Percentiles rank a stretch among this genome's conserved stretches.
Evolutionary conservation across 2,888 invertebrate genomes (phyloP).

Genomic region (Halocaridina rubra): DNA sequence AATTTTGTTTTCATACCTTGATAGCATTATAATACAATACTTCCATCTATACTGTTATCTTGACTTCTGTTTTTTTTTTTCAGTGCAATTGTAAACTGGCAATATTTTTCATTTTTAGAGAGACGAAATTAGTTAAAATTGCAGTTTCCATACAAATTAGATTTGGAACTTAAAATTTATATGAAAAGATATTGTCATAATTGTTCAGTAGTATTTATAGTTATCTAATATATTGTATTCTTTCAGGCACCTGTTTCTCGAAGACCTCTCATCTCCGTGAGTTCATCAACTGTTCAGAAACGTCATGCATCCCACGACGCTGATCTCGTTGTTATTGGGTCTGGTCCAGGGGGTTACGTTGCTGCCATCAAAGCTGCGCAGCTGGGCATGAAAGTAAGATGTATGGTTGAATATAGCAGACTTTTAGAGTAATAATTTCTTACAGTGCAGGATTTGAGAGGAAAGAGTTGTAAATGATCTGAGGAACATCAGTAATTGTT

Average conservation of each 20-base stretch:
- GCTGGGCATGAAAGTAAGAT: slow-evolving; percentile 84
- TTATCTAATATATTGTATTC: background rate
- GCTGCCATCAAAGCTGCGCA: slow-evolving; percentile 99
- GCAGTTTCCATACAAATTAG: too few species aligned
- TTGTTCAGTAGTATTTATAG: background rate
- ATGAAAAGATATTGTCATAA: background rate
- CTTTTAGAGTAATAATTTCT: background rate
- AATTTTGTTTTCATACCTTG: too few species aligned
- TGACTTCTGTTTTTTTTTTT: too few species aligned
- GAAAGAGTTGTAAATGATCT: too few species aligned
- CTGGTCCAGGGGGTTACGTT: slow-evolving; percentile 99
- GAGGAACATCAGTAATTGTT: too few species aligned
- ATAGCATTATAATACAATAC: too few species aligned
- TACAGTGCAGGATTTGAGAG: background rate
- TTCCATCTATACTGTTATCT: too few species aligned
- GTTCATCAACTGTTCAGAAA: slow-evolving; percentile 10
- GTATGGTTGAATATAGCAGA: too few species aligned
- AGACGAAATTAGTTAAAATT: too few species aligned
- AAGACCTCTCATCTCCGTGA: background rate
- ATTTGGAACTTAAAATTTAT: background rate
- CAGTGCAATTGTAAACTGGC: too few species aligned
- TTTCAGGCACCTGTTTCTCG: slow-evolving; percentile 2
- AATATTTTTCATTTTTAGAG: too few species aligned
- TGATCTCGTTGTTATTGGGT: slow-evolving; percentile 96
- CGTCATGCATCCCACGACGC: slow-evolving; percentile 75